These are phyloP conservation scores for Nesidiocoris tenuis DNA, from an alignment of 2,888 invertebrate species.

Conservation along the genomic window DNA sequence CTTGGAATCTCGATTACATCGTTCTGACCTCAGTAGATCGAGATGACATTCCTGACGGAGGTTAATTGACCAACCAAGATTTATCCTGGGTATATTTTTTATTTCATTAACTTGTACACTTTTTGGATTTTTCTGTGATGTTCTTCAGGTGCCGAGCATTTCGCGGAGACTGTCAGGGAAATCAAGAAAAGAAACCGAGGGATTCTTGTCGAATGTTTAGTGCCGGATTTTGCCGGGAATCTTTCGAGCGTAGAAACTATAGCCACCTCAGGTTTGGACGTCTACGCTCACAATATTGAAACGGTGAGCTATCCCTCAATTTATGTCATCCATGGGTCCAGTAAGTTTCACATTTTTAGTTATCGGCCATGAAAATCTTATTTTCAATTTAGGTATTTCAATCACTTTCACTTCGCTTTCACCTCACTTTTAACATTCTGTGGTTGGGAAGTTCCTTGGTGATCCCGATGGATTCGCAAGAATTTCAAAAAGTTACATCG, in stretches of 20 bases:
- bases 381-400: too few species aligned
- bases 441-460: too few species aligned
- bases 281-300: constrained; percentile 98
- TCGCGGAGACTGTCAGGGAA: constrained; percentile 86
- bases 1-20: constrained; percentile 96
- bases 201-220: constrained; percentile 92
- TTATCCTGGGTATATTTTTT: background rate
- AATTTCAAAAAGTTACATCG: too few species aligned
- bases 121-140: constrained; percentile 53
- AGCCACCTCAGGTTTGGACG: constrained; percentile 83
- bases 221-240: constrained; percentile 93
- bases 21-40: constrained; percentile 97
- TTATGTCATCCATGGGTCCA: too few species aligned
- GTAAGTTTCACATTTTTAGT: too few species aligned
- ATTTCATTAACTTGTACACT: background rate
- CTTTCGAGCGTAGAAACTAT: constrained; percentile 70
- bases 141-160: constrained; percentile 75
- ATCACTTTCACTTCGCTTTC: too few species aligned
- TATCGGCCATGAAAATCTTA: too few species aligned
- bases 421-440: too few species aligned
- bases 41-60: constrained; percentile 66
- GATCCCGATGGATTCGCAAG: too few species aligned
- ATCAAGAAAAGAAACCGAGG: constrained; percentile 78
- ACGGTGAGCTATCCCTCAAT: too few species aligned
- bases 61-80: background rate